phyloP scores from a whole-genome alignment of 2,113 vertebrate genomes.

The Rutilus rutilus region DNA sequence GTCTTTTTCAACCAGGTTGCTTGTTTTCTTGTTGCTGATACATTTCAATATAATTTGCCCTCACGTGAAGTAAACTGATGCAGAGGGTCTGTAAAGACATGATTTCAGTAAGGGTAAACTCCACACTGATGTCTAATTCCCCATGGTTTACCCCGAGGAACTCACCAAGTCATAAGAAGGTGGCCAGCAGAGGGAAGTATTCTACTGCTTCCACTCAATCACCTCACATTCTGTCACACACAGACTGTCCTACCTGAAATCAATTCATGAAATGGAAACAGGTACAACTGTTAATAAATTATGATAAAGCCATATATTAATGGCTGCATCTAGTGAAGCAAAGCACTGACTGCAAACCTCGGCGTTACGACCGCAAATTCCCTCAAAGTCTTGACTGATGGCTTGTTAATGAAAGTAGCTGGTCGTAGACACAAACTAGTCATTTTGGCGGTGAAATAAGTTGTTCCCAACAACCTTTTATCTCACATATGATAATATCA shows the following conservation, averaged over 20 bases:
- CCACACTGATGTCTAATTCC: not conserved
- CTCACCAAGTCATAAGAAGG: not conserved
- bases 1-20: not conserved
- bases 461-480: not conserved
- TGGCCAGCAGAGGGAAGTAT: slow-evolving; percentile 80
- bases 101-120: not conserved
- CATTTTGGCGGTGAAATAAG: not conserved
- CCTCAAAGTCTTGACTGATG: not conserved
- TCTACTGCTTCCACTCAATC: slow-evolving; percentile 62
- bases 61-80: not conserved
- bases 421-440: not conserved
- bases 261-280: not conserved
- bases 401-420: not conserved
- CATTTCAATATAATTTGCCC: not conserved
- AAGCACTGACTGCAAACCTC: not conserved
- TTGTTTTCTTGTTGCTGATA: not conserved
- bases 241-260: not conserved
- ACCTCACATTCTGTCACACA: slow-evolving; percentile 30
- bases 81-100: not conserved
- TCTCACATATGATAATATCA: not conserved
- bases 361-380: not conserved
- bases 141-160: not conserved
- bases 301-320: not conserved
- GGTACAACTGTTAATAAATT: not conserved
- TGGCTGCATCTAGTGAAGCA: not conserved